phyloP scores from a whole-genome alignment of 2,113 vertebrate species.

The Neotoma lepida region DNA sequence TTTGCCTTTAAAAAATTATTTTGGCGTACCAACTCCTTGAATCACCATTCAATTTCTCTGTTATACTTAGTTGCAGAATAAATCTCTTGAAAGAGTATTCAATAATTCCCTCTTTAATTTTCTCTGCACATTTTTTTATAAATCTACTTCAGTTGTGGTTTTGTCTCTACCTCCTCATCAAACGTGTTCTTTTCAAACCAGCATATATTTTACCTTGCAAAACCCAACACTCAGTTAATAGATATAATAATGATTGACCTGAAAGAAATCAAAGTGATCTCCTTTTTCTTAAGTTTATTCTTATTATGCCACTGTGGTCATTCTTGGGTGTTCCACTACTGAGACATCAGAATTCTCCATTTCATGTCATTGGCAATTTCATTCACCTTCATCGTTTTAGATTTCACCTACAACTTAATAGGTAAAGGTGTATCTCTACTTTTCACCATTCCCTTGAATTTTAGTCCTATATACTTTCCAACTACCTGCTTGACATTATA shows the following conservation, averaged over 20 bases:
- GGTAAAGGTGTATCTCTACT: neutral
- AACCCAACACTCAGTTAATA: neutral
- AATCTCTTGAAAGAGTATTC: neutral
- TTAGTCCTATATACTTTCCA: neutral
- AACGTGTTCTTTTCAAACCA: slow-evolving; percentile 25
- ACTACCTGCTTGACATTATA: neutral
- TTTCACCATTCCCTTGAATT: neutral
- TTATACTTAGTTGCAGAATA: neutral
- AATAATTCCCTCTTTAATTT: neutral
- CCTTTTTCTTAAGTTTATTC: neutral
- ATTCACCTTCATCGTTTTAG: neutral
- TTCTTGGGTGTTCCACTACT: neutral
- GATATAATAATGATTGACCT: neutral
- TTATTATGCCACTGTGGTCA: neutral
- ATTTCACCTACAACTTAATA: neutral
- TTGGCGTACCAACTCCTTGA: neutral
- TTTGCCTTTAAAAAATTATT: neutral
- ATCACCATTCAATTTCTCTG: neutral
- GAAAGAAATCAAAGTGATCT: neutral
- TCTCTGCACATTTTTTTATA: neutral
- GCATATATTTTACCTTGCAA: neutral
- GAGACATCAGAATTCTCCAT: neutral
- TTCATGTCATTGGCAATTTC: neutral
- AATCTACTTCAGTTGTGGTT: neutral
- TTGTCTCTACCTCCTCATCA: neutral